These are phyloP conservation scores for Rhagologus leucostigma DNA, from an alignment of 2,113 vertebrate genomes.

Conservation along the genomic window DNA sequence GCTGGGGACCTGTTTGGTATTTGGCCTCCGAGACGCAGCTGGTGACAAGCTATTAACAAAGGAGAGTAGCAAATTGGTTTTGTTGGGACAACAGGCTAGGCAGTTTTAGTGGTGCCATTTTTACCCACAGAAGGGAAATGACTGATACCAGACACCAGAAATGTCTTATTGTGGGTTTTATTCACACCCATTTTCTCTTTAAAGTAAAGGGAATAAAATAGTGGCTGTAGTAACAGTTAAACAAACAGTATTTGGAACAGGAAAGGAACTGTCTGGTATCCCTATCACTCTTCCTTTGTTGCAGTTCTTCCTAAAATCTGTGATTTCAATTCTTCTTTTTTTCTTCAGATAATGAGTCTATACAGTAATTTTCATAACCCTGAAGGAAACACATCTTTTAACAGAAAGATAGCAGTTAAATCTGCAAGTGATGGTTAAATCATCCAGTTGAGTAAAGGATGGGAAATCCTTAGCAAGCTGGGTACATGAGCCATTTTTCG, in stretches of 20 bases:
- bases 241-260: not conserved
- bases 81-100: not conserved
- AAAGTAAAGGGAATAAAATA: not conserved
- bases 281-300: not conserved
- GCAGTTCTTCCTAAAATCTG: not conserved
- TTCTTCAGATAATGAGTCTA: not conserved
- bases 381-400: not conserved
- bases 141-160: not conserved
- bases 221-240: not conserved
- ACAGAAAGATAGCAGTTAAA: not conserved
- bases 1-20: not conserved
- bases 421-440: not conserved
- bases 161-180: not conserved
- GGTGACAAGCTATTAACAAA: not conserved
- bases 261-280: not conserved
- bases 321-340: not conserved
- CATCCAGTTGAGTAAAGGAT: not conserved
- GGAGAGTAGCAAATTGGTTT: not conserved
- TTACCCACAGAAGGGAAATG: not conserved
- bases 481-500: not conserved
- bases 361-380: not conserved
- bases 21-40: not conserved
- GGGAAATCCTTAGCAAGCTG: not conserved
- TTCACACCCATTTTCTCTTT: not conserved
- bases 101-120: not conserved